These are phyloP conservation scores for Drosophila austrosaltans DNA, from an alignment of 2,888 invertebrate genomes.

Conservation along the genomic window DNA sequence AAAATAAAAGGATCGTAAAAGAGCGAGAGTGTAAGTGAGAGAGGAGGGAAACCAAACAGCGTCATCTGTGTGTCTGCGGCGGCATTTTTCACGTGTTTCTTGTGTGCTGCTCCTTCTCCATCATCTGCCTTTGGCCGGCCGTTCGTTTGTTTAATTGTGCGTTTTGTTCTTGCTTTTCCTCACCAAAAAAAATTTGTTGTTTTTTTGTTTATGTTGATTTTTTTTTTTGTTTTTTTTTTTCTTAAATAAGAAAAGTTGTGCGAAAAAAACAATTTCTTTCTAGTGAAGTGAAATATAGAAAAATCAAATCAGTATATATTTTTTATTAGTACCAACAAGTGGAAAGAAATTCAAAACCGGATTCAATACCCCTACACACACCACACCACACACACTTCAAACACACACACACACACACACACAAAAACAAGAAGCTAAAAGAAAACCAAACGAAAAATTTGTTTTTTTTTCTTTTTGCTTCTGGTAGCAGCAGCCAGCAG, in stretches of 20 bases:
- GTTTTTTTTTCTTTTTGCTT: slow-evolving; percentile 8
- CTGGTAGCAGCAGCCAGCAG: background rate
- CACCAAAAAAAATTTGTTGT: slow-evolving; percentile 1
- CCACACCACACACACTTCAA: background rate
- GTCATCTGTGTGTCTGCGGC: slow-evolving; percentile 12
- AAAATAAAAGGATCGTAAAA: background rate
- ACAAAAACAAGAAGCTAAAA: slow-evolving; percentile 7
- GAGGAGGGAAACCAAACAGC: background rate
- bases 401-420: slow-evolving; percentile 1
- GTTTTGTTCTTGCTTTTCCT: slow-evolving; percentile 1
- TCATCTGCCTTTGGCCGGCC: background rate
- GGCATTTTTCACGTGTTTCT: slow-evolving; percentile 18
- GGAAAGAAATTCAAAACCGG: slow-evolving; percentile 75
- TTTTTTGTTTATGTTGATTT: slow-evolving; percentile 4
- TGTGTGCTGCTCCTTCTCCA: slow-evolving; percentile 13
- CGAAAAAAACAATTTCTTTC: slow-evolving; percentile 6
- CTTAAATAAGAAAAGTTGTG: background rate
- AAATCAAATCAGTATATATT: slow-evolving; percentile 3
- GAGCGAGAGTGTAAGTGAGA: slow-evolving; percentile 2
- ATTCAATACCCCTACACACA: slow-evolving; percentile 45
- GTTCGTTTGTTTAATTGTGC: slow-evolving; percentile 4
- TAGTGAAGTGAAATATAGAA: background rate
- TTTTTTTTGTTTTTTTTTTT: slow-evolving; percentile 5
- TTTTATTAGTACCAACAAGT: slow-evolving; percentile 45
- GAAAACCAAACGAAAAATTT: slow-evolving; percentile 13